These are phyloP conservation scores for Petrolisthes manimaculis DNA, from an alignment of 2,888 invertebrate genomes.

Conservation along the genomic window DNA sequence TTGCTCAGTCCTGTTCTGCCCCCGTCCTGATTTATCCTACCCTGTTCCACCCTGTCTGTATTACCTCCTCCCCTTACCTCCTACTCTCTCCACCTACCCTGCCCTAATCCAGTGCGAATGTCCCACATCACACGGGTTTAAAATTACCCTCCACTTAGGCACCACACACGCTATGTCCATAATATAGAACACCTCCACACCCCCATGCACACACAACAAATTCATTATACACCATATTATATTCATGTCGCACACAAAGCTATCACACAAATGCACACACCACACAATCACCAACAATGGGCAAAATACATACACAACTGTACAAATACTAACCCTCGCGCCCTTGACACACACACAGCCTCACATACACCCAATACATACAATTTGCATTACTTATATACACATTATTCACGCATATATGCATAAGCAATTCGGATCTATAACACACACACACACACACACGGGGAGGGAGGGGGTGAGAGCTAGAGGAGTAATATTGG, in stretches of 20 bases:
- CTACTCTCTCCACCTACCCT: neutral
- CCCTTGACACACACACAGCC: neutral
- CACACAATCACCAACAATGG: too few species aligned
- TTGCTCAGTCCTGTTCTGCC: neutral
- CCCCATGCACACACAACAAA: too few species aligned
- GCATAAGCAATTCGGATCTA: neutral
- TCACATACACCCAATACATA: neutral
- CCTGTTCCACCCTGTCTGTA: neutral
- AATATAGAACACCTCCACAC: too few species aligned
- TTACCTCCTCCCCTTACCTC: neutral
- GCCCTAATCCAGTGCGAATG: neutral
- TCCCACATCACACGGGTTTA: too few species aligned
- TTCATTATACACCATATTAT: too few species aligned
- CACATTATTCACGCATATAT: neutral
- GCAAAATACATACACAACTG: too few species aligned
- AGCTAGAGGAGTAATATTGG: neutral
- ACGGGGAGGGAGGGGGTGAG: neutral
- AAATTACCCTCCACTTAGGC: too few species aligned
- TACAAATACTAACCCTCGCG: too few species aligned
- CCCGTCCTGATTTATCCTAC: neutral
- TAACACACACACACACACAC: slow-evolving; percentile 3
- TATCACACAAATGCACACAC: too few species aligned
- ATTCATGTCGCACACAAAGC: too few species aligned
- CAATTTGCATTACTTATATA: neutral
- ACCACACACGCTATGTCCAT: too few species aligned